Evolutionary conservation across 2,797 vertebrate genomes (phyloP).

Genomic region (Hippoglossus hippoglossus): DNA sequence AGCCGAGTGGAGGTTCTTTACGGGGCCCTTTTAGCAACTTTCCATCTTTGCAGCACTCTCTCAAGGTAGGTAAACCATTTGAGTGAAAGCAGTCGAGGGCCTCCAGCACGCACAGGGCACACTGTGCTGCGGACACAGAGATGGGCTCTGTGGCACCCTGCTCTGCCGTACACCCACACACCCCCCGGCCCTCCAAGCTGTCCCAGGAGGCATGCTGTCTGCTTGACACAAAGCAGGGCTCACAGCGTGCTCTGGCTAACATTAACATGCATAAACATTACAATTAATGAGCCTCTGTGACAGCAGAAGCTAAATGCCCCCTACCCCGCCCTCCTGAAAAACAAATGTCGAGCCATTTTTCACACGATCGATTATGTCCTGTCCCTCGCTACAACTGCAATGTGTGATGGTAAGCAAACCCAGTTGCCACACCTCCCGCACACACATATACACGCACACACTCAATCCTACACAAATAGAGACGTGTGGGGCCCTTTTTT

Average conservation of each 20-base stretch:
- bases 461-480: constrained; percentile 41
- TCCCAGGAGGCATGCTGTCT: constrained; percentile 45
- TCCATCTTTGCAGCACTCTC: constrained; percentile 39
- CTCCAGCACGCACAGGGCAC: constrained; percentile 22
- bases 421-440: constrained; percentile 33
- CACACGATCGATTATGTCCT: constrained; percentile 51
- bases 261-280: constrained; percentile 76
- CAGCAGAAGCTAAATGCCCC: constrained; percentile 54
- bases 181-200: constrained; percentile 8
- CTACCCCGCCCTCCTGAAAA: constrained; percentile 2
- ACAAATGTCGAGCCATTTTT: constrained; percentile 60
- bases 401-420: constrained; percentile 49
- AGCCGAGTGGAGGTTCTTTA: constrained; percentile 12
- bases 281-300: constrained; percentile 69
- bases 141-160: constrained; percentile 35
- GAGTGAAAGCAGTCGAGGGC: constrained; percentile 44
- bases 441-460: background rate
- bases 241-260: constrained; percentile 67
- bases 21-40: constrained; percentile 32
- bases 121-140: constrained; percentile 31
- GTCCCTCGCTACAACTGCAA: constrained; percentile 42
- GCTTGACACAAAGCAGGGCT: constrained; percentile 71
- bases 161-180: constrained; percentile 13
- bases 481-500: constrained; percentile 56
- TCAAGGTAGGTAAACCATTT: constrained; percentile 31